A percentile compares a stretch with the other conserved stretches of the same genome.
Evolutionary conservation across 1,140 invertebrate genomes (phyloP).

Genomic region (Adelges cooleyi): DNA sequence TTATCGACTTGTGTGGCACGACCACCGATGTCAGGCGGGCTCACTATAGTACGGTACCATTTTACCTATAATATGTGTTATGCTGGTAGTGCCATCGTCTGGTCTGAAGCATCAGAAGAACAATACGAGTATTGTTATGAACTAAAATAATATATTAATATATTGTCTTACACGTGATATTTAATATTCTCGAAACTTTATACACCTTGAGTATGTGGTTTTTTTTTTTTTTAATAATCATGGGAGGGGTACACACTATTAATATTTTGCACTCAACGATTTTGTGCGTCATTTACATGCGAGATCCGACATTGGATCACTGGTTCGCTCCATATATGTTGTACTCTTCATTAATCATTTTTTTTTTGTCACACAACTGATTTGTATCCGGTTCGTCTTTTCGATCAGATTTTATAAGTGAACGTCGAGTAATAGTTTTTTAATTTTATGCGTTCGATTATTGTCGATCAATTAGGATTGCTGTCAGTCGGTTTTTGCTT

Average conservation of each 20-base stretch:
- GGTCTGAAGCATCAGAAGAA: background rate
- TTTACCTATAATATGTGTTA: too few relatives aligned
- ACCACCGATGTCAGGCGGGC: background rate
- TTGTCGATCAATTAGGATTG: too few relatives aligned
- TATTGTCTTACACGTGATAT: constrained; percentile 19
- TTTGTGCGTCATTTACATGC: background rate
- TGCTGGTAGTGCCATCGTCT: constrained; percentile 2
- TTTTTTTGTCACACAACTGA: too few relatives aligned
- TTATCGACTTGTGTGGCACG: constrained; percentile 2
- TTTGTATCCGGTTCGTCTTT: too few relatives aligned
- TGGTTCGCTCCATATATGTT: too few relatives aligned
- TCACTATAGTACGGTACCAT: background rate
- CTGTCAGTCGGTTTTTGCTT: too few relatives aligned
- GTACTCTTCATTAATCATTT: too few relatives aligned
- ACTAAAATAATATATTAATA: background rate
- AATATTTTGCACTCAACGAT: background rate
- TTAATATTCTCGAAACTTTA: constrained; percentile 5
- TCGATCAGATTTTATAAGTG: too few relatives aligned
- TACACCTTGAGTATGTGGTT: constrained; percentile 3
- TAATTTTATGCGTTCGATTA: too few relatives aligned
- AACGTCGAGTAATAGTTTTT: too few relatives aligned
- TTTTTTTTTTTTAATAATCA: constrained; percentile 2
- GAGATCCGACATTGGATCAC: too few relatives aligned
- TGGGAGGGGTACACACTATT: background rate
- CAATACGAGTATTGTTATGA: background rate